Conservation (phyloP, 2,888 invertebrate genomes). For the Drosophila nigricruria region DNA sequence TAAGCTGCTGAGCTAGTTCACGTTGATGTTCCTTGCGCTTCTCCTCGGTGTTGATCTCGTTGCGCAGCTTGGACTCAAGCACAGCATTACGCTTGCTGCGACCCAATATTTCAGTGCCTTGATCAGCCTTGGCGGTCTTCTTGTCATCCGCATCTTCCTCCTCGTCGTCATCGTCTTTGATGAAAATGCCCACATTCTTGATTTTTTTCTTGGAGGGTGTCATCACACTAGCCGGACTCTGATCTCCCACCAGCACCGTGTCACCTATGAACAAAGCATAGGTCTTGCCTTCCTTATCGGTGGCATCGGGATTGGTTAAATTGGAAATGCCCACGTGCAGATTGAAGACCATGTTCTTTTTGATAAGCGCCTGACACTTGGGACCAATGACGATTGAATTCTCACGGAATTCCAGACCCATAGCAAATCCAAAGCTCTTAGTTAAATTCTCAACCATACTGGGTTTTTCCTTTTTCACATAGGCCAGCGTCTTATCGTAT, state of each 20-base stretch:
- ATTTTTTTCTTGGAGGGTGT: conserved; percentile 97
- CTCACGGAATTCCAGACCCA: conserved; percentile 99
- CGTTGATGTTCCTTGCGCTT: conserved; percentile 98
- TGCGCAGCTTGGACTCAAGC: conserved; percentile 95
- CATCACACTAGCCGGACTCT: conserved; percentile 93
- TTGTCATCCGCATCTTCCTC: conserved; percentile 92
- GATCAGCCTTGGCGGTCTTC: conserved; percentile 90
- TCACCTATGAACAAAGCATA: conserved; percentile 98
- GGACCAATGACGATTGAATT: conserved; percentile 96
- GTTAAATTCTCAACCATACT: conserved; percentile 94
- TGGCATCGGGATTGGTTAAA: conserved; percentile 92
- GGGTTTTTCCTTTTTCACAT: conserved; percentile 94
- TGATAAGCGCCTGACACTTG: conserved; percentile 92
- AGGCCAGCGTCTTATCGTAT: conserved; percentile 92
- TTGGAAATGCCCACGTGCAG: conserved; percentile 96
- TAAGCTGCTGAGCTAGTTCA: conserved; percentile 95
- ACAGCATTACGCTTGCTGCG: conserved; percentile 95
- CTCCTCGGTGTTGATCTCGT: conserved; percentile 98
- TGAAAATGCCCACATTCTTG: conserved; percentile 97
- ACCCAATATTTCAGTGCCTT: conserved; percentile 85
- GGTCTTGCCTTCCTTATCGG: conserved; percentile 94
- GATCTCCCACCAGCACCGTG: conserved; percentile 97
- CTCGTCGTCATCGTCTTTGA: conserved; percentile 95
- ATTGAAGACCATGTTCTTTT: conserved; percentile 98
- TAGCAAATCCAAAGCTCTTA: conserved; percentile 98